A percentile compares a stretch with the other conserved stretches of the same genome.
phyloP scores from a whole-genome alignment of 2,888 invertebrate genomes.

The Mylabris sibirica region DNA sequence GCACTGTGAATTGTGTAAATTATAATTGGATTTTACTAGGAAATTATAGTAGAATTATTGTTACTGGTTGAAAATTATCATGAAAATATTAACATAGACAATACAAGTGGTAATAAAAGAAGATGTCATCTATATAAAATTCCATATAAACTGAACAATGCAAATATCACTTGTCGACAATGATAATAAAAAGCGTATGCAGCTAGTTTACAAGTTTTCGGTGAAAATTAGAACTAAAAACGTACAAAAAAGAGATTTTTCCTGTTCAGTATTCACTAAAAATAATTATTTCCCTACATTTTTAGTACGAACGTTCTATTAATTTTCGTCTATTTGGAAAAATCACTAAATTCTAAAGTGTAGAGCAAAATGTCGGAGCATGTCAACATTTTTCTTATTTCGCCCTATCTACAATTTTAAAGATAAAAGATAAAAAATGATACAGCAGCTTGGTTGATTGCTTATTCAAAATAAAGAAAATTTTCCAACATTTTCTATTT shows the following conservation, averaged over 20 bases:
- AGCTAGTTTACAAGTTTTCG: background rate
- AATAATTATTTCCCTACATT: background rate
- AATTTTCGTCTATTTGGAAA: no score
- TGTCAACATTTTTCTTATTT: no score
- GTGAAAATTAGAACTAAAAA: background rate
- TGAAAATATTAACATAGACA: slow-evolving; percentile 8
- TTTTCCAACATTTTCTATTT: no score
- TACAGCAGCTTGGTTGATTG: no score
- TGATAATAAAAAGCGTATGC: background rate
- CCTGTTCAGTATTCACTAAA: background rate
- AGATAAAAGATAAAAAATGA: no score
- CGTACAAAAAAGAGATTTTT: background rate
- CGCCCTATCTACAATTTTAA: no score
- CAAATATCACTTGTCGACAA: background rate
- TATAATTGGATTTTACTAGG: slow-evolving; percentile 26
- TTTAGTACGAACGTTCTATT: no score
- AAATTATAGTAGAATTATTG: slow-evolving; percentile 26
- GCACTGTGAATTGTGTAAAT: slow-evolving; percentile 27
- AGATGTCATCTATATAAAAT: background rate
- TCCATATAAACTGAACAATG: background rate
- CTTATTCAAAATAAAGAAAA: no score
- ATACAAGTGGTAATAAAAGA: background rate
- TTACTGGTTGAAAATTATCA: slow-evolving; percentile 13
- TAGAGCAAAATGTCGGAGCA: no score
- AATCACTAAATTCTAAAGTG: no score